Evolutionary conservation across 2,797 vertebrate species (phyloP).

Genomic region (Ataeniobius toweri): DNA sequence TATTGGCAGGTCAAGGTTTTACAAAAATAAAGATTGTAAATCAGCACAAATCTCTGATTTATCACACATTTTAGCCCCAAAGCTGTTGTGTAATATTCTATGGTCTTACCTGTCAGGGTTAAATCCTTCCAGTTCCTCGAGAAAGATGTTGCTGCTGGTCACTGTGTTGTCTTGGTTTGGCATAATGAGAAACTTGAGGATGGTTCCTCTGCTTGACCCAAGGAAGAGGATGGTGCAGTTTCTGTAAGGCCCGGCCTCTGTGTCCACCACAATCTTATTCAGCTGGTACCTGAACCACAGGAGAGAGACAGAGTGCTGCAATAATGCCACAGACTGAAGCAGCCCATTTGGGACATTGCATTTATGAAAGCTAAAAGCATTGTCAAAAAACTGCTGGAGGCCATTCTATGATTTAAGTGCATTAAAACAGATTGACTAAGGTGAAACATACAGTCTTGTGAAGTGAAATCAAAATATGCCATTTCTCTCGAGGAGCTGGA

Average conservation of each 20-base stretch:
- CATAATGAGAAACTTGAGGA: conserved; percentile 93
- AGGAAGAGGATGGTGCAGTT: conserved; percentile 94
- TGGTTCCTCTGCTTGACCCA: conserved; percentile 88
- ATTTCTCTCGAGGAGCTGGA: conserved; percentile 48
- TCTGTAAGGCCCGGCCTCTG: conserved; percentile 85
- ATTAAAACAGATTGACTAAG: conserved; percentile 45
- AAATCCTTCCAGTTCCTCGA: conserved; percentile 95
- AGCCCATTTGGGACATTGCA: conserved; percentile 15
- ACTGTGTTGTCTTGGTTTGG: conserved; percentile 83
- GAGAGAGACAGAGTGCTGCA: conserved; percentile 7
- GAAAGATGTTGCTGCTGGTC: conserved; percentile 76
- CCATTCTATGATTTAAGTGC: conserved; percentile 42
- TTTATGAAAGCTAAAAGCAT: conserved; percentile 36
- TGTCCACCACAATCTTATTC: conserved; percentile 92
- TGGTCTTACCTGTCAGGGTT: conserved; percentile 87
- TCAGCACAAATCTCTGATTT: background rate
- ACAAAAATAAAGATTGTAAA: background rate
- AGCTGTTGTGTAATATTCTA: background rate
- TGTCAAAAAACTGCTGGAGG: conserved; percentile 21
- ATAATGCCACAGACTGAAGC: conserved; percentile 2
- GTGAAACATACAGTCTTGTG: conserved; percentile 40
- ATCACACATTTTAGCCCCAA: background rate
- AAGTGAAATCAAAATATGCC: conserved; percentile 44
- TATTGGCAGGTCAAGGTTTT: background rate
- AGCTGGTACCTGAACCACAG: conserved; percentile 87